phyloP scores from a whole-genome alignment of 2,888 invertebrate genomes.

The Sympetrum striolatum region DNA sequence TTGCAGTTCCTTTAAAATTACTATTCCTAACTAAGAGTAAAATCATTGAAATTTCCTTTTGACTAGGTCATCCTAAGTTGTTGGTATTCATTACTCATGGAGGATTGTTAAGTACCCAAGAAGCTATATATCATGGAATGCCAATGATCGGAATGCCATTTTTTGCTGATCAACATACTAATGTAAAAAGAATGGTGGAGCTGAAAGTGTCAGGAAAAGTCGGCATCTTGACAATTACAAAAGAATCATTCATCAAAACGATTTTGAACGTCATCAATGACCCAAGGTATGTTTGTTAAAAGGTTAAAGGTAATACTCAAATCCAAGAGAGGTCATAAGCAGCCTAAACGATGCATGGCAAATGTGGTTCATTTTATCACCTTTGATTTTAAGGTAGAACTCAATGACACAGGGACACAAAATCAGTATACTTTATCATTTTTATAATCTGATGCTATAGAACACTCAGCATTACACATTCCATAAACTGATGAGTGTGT shows the following conservation, averaged over 20 bases:
- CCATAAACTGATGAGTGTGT: too few relatives aligned
- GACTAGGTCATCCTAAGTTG: conserved; percentile 10
- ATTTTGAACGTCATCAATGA: background rate
- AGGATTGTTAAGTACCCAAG: conserved; percentile 17
- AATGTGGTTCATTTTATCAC: too few relatives aligned
- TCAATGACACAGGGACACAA: too few relatives aligned
- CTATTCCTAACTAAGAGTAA: background rate
- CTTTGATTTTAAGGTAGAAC: too few relatives aligned
- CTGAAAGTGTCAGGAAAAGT: background rate
- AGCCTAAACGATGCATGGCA: too few relatives aligned
- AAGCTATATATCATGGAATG: conserved; percentile 7
- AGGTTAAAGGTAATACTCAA: background rate
- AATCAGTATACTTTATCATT: too few relatives aligned
- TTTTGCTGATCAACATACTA: conserved; percentile 28
- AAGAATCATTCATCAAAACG: background rate
- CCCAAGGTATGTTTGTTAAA: background rate
- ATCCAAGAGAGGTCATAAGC: background rate
- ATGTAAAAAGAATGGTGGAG: background rate
- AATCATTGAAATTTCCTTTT: background rate
- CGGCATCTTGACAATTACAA: background rate
- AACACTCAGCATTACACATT: too few relatives aligned
- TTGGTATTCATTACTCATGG: conserved; percentile 5
- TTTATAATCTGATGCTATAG: too few relatives aligned
- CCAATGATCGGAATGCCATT: conserved; percentile 30
- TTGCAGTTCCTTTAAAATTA: background rate